phyloP scores from a whole-genome alignment of 1,140 invertebrate genomes.

The Centruroides vittatus region DNA sequence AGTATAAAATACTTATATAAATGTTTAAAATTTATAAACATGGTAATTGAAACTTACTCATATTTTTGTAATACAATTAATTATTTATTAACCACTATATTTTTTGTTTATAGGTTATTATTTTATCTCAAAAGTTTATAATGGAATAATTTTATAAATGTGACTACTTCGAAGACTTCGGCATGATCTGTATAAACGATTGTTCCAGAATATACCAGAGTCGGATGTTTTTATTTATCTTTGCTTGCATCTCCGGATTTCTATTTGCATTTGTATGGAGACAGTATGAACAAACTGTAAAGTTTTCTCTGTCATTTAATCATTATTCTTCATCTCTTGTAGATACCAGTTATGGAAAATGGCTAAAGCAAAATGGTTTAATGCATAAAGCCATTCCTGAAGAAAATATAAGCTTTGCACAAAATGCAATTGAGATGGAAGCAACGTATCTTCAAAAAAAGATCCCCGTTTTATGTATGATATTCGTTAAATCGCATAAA shows the following conservation, averaged over 20 bases:
- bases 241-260: conserved; percentile 19
- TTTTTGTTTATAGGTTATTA: too few species aligned
- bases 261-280: conserved; percentile 22
- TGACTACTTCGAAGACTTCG: too few species aligned
- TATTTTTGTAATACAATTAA: too few species aligned
- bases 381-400: conserved; percentile 5
- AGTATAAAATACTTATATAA: too few species aligned
- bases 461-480: conserved; percentile 18
- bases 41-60: too few species aligned
- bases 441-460: conserved; percentile 10
- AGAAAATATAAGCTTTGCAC: conserved; percentile 14
- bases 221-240: conserved; percentile 16
- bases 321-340: conserved; percentile 9
- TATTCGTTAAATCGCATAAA: conserved; percentile 17
- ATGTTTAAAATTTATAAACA: too few species aligned
- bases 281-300: conserved; percentile 19
- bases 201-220: neutral
- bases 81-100: too few species aligned
- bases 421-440: conserved; percentile 3
- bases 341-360: conserved; percentile 15
- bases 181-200: too few species aligned
- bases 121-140: too few species aligned
- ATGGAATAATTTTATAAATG: too few species aligned
- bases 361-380: conserved; percentile 13
- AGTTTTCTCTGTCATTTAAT: conserved; percentile 7